phyloP scores from a whole-genome alignment of 2,888 invertebrate genomes.

The Dolomedes plantarius region DNA sequence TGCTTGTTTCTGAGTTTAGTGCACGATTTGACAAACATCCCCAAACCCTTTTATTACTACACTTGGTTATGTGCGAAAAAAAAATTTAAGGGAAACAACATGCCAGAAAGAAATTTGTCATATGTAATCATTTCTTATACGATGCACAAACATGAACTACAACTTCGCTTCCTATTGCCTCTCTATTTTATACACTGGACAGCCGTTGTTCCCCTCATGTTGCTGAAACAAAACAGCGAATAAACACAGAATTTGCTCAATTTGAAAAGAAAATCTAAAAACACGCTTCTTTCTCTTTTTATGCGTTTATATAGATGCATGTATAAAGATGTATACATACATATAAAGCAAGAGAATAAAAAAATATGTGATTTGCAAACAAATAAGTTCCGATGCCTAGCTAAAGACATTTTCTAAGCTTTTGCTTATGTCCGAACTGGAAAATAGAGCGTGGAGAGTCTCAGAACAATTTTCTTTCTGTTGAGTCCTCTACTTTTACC shows the following conservation, averaged over 20 bases:
- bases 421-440: conserved; percentile 37
- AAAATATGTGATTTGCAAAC: conserved; percentile 61
- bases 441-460: conserved; percentile 46
- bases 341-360: too few relatives aligned
- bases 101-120: not conserved
- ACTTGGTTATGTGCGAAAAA: too few relatives aligned
- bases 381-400: conserved; percentile 48
- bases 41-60: too few relatives aligned
- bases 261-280: too few relatives aligned
- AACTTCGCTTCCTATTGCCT: not conserved
- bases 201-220: too few relatives aligned
- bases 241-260: too few relatives aligned
- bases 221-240: too few relatives aligned
- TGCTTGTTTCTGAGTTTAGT: too few relatives aligned
- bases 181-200: not conserved
- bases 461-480: conserved; percentile 35
- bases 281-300: too few relatives aligned
- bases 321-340: conserved; percentile 13
- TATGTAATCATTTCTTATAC: not conserved
- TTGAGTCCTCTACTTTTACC: conserved; percentile 24
- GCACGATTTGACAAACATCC: too few relatives aligned
- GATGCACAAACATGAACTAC: not conserved
- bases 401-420: conserved; percentile 55
- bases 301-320: too few relatives aligned
- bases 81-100: too few relatives aligned